Conservation (phyloP, 2,797 vertebrate genomes). For the Etheostoma perlongum region DNA sequence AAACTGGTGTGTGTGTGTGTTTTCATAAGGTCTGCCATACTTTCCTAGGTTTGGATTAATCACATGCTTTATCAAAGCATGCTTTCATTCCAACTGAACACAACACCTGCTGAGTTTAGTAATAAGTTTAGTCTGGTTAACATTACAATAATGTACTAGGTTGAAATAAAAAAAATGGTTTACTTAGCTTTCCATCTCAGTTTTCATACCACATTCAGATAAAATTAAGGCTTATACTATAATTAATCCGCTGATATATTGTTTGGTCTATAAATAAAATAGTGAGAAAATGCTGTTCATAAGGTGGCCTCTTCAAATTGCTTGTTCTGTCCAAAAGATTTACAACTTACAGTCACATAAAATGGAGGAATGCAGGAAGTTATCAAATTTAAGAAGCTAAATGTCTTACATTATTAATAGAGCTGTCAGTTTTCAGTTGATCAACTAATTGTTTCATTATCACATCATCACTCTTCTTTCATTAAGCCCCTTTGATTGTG, state of each 20-base stretch:
- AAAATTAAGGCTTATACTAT: background rate
- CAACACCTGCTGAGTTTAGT: slow-evolving; percentile 46
- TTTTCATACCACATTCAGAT: background rate
- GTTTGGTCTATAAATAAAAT: slow-evolving; percentile 1
- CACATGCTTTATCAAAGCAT: slow-evolving; percentile 40
- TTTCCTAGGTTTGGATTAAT: slow-evolving; percentile 44
- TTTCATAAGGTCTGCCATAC: slow-evolving; percentile 16
- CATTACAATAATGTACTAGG: background rate
- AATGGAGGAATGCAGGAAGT: background rate
- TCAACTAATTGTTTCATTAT: background rate
- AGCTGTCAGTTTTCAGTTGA: background rate
- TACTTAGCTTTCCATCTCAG: background rate
- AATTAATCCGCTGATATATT: background rate
- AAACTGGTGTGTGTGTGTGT: slow-evolving; percentile 50
- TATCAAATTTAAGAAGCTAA: background rate
- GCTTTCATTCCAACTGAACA: slow-evolving; percentile 25
- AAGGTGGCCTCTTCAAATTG: background rate
- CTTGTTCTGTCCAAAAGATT: background rate
- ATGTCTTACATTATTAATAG: background rate
- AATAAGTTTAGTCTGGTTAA: slow-evolving; percentile 16
- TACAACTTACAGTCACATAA: background rate
- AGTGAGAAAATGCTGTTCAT: background rate
- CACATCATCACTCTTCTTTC: slow-evolving; percentile 2
- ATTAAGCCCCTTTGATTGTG: slow-evolving; percentile 13
- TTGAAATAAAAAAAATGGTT: background rate